These are phyloP conservation scores for Trypoxylon attenuatum DNA, from an alignment of 2,888 invertebrate species.

Conservation along the genomic window DNA sequence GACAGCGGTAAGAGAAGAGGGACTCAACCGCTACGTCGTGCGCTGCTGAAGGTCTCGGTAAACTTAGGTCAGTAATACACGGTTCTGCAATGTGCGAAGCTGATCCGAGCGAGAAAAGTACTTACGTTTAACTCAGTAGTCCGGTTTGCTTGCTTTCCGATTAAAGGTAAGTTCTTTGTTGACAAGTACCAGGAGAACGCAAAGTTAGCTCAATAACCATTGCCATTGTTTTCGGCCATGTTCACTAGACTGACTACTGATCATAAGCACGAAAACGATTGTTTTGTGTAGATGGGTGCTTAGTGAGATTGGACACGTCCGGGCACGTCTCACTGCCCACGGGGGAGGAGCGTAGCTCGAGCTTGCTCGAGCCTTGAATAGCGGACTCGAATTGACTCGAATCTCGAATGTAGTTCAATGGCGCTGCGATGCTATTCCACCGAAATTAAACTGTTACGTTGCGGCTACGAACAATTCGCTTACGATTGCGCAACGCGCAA, in stretches of 20 bases:
- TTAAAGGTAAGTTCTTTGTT: conserved; percentile 60
- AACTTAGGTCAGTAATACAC: not conserved
- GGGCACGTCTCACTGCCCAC: too few relatives aligned
- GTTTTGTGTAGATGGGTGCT: too few relatives aligned
- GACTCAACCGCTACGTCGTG: conserved; percentile 41
- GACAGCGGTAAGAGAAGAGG: conserved; percentile 49
- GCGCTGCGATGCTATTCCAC: too few relatives aligned
- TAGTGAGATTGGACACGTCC: too few relatives aligned
- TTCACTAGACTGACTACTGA: conserved; percentile 65
- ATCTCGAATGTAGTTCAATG: too few relatives aligned
- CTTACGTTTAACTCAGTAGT: conserved; percentile 44
- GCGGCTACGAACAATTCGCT: too few relatives aligned
- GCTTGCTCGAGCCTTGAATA: too few relatives aligned
- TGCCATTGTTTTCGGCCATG: conserved; percentile 69
- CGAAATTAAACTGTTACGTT: too few relatives aligned
- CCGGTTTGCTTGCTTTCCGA: conserved; percentile 35
- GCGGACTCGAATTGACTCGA: too few relatives aligned
- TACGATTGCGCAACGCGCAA: too few relatives aligned
- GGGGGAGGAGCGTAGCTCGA: too few relatives aligned
- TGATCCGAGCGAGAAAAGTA: conserved; percentile 5
- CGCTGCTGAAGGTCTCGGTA: not conserved
- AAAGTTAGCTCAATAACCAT: conserved; percentile 61
- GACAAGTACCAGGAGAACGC: conserved; percentile 59
- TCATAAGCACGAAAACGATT: too few relatives aligned
- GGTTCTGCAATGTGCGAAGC: not conserved